A percentile compares a stretch with the other conserved stretches of the same genome.
Evolutionary conservation across 2,113 vertebrate species (phyloP).

Genomic region (Podarcis raffonei): DNA sequence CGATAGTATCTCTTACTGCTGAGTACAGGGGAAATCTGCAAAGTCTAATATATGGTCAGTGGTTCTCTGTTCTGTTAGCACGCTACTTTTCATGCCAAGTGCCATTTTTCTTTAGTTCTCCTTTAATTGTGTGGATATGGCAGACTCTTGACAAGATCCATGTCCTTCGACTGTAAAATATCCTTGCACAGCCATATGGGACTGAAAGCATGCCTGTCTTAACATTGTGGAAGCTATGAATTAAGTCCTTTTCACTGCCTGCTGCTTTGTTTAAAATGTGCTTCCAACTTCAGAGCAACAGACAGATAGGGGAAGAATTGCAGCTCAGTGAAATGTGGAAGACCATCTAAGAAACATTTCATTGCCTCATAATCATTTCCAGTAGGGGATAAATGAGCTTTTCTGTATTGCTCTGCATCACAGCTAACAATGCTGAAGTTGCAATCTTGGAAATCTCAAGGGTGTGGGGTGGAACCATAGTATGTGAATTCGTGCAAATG

Average conservation of each 20-base stretch:
- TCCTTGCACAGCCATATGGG: neutral
- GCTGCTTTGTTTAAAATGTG: slow-evolving; percentile 33
- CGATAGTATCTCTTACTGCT: neutral
- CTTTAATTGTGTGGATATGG: slow-evolving; percentile 15
- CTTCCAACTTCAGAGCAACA: neutral
- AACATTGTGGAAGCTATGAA: slow-evolving; percentile 27
- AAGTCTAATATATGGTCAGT: neutral
- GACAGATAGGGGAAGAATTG: slow-evolving; percentile 17
- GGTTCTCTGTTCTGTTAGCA: neutral
- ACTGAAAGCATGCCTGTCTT: neutral
- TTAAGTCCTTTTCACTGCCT: slow-evolving; percentile 25
- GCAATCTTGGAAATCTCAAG: slow-evolving; percentile 47
- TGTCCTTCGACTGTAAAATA: slow-evolving; percentile 30
- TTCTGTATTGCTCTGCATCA: slow-evolving; percentile 51
- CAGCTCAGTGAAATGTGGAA: slow-evolving; percentile 45
- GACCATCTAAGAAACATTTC: slow-evolving; percentile 45
- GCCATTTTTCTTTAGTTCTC: neutral
- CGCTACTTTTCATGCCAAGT: neutral
- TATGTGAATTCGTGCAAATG: neutral
- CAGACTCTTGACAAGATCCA: slow-evolving; percentile 40
- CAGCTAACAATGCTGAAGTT: slow-evolving; percentile 57
- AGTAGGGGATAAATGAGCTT: slow-evolving; percentile 44
- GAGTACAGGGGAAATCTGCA: slow-evolving; percentile 7
- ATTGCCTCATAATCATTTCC: slow-evolving; percentile 41
- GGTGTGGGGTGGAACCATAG: slow-evolving; percentile 26